These are phyloP conservation scores for Rotaria socialis DNA, from an alignment of 2,888 invertebrate species.

Conservation along the genomic window DNA sequence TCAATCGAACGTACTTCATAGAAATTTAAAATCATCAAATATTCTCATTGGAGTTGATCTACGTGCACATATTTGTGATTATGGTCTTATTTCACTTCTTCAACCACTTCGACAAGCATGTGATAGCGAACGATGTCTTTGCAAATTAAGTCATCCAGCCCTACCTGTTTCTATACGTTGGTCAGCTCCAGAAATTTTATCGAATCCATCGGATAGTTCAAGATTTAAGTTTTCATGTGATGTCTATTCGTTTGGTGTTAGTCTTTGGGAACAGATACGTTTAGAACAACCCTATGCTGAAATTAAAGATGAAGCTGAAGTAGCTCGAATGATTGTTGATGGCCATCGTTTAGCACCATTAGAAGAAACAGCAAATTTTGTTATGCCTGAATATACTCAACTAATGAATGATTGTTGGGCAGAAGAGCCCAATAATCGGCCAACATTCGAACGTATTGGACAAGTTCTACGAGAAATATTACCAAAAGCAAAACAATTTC, in stretches of 20 bases:
- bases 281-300: constrained; percentile 55
- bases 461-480: not conserved
- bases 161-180: constrained; percentile 54
- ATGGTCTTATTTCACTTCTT: constrained; percentile 53
- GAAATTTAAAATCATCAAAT: constrained; percentile 56
- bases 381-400: constrained; percentile 51
- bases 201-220: constrained; percentile 50
- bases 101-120: constrained; percentile 55
- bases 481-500: constrained; percentile 37
- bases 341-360: constrained; percentile 51
- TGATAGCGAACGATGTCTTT: constrained; percentile 52
- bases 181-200: constrained; percentile 56
- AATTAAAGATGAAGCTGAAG: constrained; percentile 53
- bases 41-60: constrained; percentile 51
- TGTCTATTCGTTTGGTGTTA: constrained; percentile 55
- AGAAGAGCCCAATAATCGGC: constrained; percentile 50
- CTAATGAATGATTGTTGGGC: constrained; percentile 54
- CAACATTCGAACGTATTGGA: constrained; percentile 53
- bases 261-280: constrained; percentile 54
- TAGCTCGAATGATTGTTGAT: constrained; percentile 49
- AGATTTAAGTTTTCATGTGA: constrained; percentile 52
- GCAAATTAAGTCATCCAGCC: constrained; percentile 51
- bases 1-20: constrained; percentile 54
- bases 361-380: constrained; percentile 44
- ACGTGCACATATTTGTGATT: constrained; percentile 53